Conservation (phyloP, 2,888 invertebrate genomes). For the Hymenopus coronatus region DNA sequence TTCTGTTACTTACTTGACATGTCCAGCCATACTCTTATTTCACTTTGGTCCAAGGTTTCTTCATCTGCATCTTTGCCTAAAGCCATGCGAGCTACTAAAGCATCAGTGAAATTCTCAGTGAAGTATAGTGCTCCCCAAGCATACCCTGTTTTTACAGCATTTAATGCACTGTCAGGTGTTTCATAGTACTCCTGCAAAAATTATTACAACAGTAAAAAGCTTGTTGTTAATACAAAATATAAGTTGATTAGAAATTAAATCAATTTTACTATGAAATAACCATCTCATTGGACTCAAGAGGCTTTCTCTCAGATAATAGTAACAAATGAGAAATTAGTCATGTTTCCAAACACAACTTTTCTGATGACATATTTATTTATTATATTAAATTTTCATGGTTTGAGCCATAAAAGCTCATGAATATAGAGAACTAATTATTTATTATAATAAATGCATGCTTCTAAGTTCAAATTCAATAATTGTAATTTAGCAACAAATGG, state of each 20-base stretch:
- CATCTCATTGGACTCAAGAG: not conserved
- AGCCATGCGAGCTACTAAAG: conserved; percentile 76
- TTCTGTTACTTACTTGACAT: conserved; percentile 70
- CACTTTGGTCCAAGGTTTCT: conserved; percentile 82
- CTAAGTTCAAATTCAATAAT: too few relatives aligned
- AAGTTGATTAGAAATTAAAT: too few relatives aligned
- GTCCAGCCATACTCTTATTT: conserved; percentile 85
- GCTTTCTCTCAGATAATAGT: not conserved
- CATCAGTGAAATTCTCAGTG: conserved; percentile 85
- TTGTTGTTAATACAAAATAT: too few relatives aligned
- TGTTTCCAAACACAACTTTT: too few relatives aligned
- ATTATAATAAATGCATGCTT: too few relatives aligned
- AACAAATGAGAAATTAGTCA: too few relatives aligned
- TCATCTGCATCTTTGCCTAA: conserved; percentile 80
- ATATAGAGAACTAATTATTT: too few relatives aligned
- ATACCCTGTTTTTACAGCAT: conserved; percentile 71
- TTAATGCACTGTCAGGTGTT: conserved; percentile 62
- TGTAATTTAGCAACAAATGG: too few relatives aligned
- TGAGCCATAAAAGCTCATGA: too few relatives aligned
- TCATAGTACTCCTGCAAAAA: conserved; percentile 57
- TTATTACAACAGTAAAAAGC: not conserved
- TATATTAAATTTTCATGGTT: too few relatives aligned
- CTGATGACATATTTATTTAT: too few relatives aligned
- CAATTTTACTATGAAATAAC: not conserved
- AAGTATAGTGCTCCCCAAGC: conserved; percentile 90